Evolutionary conservation across 2,888 invertebrate genomes (phyloP), one percentile per base, ranked within the genome.

Genomic region (Eretmocerus hayati): DNA sequence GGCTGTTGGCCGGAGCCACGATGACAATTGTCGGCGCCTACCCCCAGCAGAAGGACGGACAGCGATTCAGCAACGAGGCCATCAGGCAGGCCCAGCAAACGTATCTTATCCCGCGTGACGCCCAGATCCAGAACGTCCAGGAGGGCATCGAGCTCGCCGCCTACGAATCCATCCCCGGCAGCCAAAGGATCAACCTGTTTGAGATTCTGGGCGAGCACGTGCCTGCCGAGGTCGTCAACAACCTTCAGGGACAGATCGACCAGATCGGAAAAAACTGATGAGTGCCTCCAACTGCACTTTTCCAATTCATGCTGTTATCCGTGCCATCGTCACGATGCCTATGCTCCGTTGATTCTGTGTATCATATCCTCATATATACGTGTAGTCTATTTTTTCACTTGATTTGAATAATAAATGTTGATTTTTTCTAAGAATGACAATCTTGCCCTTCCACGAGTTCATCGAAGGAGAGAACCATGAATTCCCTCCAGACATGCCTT

Each of bases 61-160:
- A 85, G 37, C 82, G 83, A 50, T 90, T 87, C 75, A 84, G 87
- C 62, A 85, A 86, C 64, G 90, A 90, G 67, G 90, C 90, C 43
- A 90, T 90, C 70, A 81, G 84, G 54, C 90, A 90, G 72, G 90
- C 90, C 0, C 89, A 90, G 73, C 86, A 83, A 72, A 89, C 89
- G 4, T 83, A 82, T 64, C 78, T 90, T 53, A 89, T 90, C 60
- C 90, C 90, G 15, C 85, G 85, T 68, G 88, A 89, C 68, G 90
- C 90, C 31, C 82, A 85, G 66, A 90, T 90, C 56, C 90, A 90
- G 72, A 88, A 87, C 72, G 85, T 86, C 2, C 85, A 89, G 74
- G 88, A 89, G 73, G 89, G 89, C 48, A 87, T 90, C 57, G 88
- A 90, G 73, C 73, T 90, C 63, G 88, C 87, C 4, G 89, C 89